Evolutionary conservation across 2,797 vertebrate genomes (phyloP).

Genomic region (Gadopsis bispinosus): DNA sequence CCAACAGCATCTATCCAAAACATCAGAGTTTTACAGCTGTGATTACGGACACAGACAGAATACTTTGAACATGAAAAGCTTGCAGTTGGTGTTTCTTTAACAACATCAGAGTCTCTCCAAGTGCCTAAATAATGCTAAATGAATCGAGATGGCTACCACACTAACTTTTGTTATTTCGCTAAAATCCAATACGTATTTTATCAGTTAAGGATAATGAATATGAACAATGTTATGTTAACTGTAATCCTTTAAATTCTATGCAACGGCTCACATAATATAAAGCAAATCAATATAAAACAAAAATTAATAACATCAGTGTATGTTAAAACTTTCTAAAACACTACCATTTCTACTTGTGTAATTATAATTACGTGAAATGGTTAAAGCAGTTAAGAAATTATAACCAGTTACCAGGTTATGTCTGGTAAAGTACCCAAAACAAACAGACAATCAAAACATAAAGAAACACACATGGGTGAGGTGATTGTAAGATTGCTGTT

Average conservation of each 20-base stretch:
- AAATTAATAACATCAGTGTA: too few species aligned
- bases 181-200: background rate
- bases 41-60: slow-evolving; percentile 4
- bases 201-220: background rate
- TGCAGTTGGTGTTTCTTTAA: background rate
- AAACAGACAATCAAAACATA: slow-evolving; percentile 6
- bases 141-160: background rate
- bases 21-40: slow-evolving; percentile 12
- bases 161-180: background rate
- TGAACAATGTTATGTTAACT: rapidly evolving
- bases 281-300: background rate
- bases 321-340: background rate
- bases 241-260: background rate
- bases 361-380: background rate
- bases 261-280: background rate
- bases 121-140: background rate
- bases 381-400: slow-evolving; percentile 7
- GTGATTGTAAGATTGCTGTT: slow-evolving; percentile 22
- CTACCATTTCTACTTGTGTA: background rate
- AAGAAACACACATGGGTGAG: background rate
- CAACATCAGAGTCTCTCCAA: background rate
- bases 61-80: slow-evolving; percentile 14
- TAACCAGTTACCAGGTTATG: background rate
- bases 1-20: background rate
- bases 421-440: background rate